Base-by-base conservation (phyloP, 30 jellyfish, hydroid and myxozoan genomes). In the Chironex yamaguchii region DNA sequence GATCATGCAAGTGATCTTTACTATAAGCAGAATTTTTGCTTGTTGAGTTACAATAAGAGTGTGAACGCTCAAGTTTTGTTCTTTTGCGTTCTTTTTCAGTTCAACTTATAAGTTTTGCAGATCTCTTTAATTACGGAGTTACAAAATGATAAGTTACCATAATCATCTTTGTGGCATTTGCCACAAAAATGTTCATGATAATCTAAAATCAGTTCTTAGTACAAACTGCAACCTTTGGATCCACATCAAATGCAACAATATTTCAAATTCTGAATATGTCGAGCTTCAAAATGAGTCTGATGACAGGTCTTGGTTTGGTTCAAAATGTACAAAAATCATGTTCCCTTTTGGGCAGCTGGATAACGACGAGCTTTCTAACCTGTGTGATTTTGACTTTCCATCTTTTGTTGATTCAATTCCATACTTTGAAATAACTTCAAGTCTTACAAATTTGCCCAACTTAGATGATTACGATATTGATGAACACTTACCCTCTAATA, bases 401-500 rank as follows among this genome's bases (percentile, higher is more conserved):
- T 58, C 90, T 0, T 79, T 79, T 62, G 70, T 79, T 13, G 90
- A 79, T 79, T 53, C 90, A 32, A 71, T 24, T 4, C 62, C 62
- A 49, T 75, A 75, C 77, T 75, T 75, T 75, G 78, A 75, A 75
- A 52, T 75, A 2, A 22, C 90, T 28, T 79, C 81, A 32, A 2
- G 70, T 58, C 90, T 79, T 52, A 79, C 70, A 28, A 79, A 33
- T 30, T 79, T 79, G 90, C 90, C 90, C 14, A 81, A 81, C 32
- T 49, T 81, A 35, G 76, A 42, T 29, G 91, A 79, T 31, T 65
- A 81, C 9, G 91, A 81, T 65, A 36, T 82, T 65, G 92, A 82
- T 82, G 92, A 82, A 35, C 92, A 67, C 58, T 49, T 82, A 32
- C 92, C 92, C 34, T 82, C 92, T 65, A 82, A 67, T 67, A 52